Conservation (phyloP, 1,140 invertebrate species). For the Drosophila willistoni region DNA sequence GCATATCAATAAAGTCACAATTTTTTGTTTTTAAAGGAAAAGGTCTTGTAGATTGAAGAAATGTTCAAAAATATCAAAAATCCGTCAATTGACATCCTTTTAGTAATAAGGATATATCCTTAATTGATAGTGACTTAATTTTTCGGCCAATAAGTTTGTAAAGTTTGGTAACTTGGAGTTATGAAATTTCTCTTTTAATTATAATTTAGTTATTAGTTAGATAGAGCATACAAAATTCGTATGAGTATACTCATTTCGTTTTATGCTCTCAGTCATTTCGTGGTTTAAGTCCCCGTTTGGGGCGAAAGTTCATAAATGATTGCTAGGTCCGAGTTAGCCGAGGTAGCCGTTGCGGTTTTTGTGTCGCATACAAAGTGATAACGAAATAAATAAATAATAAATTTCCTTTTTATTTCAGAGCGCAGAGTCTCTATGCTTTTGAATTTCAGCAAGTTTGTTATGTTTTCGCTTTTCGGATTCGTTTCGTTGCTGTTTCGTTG, state of each 20-base stretch:
- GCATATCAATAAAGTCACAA: too few relatives aligned
- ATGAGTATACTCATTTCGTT: not conserved
- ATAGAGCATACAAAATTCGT: not conserved
- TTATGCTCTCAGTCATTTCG: slow-evolving; percentile 54
- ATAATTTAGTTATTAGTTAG: too few relatives aligned
- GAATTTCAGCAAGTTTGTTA: slow-evolving; percentile 67
- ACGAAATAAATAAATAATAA: slow-evolving; percentile 81
- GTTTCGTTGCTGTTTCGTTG: not conserved
- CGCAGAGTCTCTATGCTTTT: slow-evolving; percentile 39
- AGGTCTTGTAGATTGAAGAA: too few relatives aligned
- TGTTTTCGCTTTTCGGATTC: not conserved
- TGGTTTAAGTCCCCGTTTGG: slow-evolving; percentile 45
- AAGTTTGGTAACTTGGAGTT: too few relatives aligned
- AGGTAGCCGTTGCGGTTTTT: slow-evolving; percentile 37
- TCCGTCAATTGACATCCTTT: too few relatives aligned
- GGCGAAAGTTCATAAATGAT: slow-evolving; percentile 71
- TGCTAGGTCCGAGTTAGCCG: slow-evolving; percentile 15
- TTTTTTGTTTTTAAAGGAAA: too few relatives aligned
- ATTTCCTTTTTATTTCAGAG: slow-evolving; percentile 73
- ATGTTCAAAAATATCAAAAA: too few relatives aligned
- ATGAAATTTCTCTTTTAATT: too few relatives aligned
- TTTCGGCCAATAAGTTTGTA: too few relatives aligned
- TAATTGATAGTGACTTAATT: too few relatives aligned
- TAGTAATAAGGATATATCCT: too few relatives aligned
- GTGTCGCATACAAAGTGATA: slow-evolving; percentile 77